Evolutionary conservation across 2,797 vertebrate species (phyloP).

Genomic region (Notoglanidium macrostoma): DNA sequence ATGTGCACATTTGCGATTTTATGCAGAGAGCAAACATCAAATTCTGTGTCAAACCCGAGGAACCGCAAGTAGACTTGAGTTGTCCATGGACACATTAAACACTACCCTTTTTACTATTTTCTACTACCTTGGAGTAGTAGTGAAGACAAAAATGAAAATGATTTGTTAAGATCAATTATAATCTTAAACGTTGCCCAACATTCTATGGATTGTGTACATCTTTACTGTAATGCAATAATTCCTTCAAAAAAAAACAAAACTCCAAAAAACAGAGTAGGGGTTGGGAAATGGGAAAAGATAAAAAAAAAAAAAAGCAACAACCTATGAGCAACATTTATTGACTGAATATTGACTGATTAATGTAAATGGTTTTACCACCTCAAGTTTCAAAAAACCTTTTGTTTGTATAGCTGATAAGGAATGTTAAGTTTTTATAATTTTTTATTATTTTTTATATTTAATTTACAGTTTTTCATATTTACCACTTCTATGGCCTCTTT

Average conservation of each 20-base stretch:
- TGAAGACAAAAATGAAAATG: neutral
- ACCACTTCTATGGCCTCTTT: slow-evolving; percentile 52
- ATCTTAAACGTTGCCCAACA: neutral
- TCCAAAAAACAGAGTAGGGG: neutral
- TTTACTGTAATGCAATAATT: neutral
- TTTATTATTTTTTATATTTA: neutral
- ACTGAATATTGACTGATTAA: neutral
- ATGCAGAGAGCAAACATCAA: no score
- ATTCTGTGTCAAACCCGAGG: no score
- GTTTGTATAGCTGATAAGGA: neutral
- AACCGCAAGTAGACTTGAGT: no score
- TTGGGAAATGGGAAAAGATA: neutral
- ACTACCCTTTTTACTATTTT: neutral
- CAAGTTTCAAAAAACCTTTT: neutral
- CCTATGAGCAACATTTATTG: neutral
- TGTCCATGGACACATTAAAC: neutral
- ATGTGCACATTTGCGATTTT: no score
- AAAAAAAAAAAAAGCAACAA: neutral
- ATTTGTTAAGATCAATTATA: neutral
- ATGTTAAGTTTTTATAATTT: neutral
- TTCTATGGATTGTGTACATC: neutral
- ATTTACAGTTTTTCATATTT: neutral
- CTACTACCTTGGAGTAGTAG: neutral
- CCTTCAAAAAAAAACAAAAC: neutral
- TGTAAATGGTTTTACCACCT: neutral